Conservation (phyloP, 2,888 invertebrate genomes). For the Tipula unca region DNA sequence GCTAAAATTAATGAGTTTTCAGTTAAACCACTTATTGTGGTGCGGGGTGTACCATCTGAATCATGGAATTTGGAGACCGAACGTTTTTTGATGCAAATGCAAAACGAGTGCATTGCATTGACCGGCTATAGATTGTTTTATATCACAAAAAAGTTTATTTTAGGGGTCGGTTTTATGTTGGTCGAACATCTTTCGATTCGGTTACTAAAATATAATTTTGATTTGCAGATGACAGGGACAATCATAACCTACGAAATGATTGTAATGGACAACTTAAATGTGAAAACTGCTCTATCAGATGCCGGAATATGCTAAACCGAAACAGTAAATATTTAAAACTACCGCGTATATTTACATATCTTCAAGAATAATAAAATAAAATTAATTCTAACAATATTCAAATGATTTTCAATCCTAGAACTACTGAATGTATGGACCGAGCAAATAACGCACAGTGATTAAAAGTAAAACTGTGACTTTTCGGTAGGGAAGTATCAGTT, state of each 20-base stretch:
- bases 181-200: background rate
- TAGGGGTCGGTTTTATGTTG: background rate
- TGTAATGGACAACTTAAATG: background rate
- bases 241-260: background rate
- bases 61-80: slow-evolving; percentile 33
- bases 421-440: no score
- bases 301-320: background rate
- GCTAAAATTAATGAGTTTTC: slow-evolving; percentile 47
- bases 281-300: background rate
- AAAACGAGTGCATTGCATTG: background rate
- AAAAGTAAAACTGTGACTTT: no score
- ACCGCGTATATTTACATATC: no score
- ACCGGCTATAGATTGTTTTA: background rate
- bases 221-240: background rate
- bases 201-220: background rate
- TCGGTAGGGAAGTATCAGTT: no score
- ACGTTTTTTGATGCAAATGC: background rate
- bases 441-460: no score
- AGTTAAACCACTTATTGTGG: slow-evolving; percentile 41
- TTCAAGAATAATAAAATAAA: no score
- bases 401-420: no score
- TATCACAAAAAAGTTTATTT: background rate
- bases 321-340: no score
- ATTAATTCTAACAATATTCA: no score
- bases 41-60: slow-evolving; percentile 40